Conservation (phyloP, 2,888 invertebrate species). For the Cheilosia grossa region DNA sequence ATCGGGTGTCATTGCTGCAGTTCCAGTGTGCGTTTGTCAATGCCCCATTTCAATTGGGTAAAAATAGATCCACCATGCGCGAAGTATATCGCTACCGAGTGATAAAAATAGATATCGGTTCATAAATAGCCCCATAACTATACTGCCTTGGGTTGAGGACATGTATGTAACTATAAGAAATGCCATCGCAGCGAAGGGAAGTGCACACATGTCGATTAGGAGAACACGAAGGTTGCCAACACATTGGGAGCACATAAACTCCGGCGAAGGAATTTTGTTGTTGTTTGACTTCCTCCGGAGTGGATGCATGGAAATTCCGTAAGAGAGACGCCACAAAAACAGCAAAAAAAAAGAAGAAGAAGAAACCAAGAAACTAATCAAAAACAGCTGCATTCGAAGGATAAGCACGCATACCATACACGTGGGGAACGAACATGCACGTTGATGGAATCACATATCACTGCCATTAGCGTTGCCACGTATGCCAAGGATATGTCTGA, state of each 20-base stretch:
- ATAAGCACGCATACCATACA: conserved; percentile 43
- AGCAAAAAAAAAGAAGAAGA: neutral
- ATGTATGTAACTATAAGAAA: neutral
- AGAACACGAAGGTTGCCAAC: conserved; percentile 18
- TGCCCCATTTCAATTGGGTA: neutral
- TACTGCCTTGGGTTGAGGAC: neutral
- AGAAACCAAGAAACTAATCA: conserved; percentile 20
- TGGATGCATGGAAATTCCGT: conserved; percentile 31
- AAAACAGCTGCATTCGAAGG: conserved; percentile 52
- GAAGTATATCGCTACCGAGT: neutral
- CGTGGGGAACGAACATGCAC: neutral
- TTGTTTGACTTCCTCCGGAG: neutral
- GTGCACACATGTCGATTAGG: conserved; percentile 32
- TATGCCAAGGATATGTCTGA: neutral
- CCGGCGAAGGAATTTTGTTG: conserved; percentile 16
- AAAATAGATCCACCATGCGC: neutral
- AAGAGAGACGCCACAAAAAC: neutral
- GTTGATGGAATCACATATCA: conserved; percentile 4
- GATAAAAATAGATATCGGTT: neutral
- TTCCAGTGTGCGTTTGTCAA: neutral
- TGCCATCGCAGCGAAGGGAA: neutral
- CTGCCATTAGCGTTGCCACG: neutral
- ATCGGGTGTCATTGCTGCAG: neutral
- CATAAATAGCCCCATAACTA: neutral
- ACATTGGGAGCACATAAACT: conserved; percentile 35